These are phyloP conservation scores for Thalpophila matura DNA, from an alignment of 2,888 invertebrate genomes.

Conservation along the genomic window DNA sequence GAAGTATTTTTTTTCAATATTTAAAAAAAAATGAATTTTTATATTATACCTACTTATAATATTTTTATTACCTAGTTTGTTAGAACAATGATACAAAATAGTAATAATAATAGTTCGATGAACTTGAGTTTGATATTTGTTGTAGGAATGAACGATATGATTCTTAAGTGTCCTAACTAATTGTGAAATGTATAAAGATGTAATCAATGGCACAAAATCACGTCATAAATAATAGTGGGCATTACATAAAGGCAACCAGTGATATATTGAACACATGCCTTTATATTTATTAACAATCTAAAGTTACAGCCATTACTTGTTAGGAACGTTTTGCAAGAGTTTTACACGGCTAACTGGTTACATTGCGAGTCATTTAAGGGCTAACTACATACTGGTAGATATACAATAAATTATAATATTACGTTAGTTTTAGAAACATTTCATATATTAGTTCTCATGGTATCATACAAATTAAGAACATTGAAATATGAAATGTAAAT, in stretches of 20 bases:
- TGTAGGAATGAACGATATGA: not conserved
- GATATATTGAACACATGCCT: not conserved
- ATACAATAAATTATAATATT: not conserved
- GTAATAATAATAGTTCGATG: too few relatives aligned
- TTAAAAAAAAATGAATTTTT: too few relatives aligned
- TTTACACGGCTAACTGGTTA: slow-evolving; percentile 26
- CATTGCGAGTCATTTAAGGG: slow-evolving; percentile 6
- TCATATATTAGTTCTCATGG: not conserved
- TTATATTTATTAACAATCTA: not conserved
- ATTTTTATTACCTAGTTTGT: too few relatives aligned
- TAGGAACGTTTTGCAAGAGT: slow-evolving; percentile 26
- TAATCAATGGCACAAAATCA: not conserved
- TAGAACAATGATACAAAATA: too few relatives aligned
- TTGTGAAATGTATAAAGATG: not conserved
- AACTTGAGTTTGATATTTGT: not conserved
- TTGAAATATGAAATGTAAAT: too few relatives aligned
- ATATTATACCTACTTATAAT: too few relatives aligned
- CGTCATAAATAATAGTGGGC: not conserved
- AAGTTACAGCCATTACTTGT: slow-evolving; percentile 12
- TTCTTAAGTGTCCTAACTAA: not conserved
- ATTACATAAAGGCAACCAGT: not conserved
- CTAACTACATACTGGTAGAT: slow-evolving; percentile 12
- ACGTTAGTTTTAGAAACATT: not conserved
- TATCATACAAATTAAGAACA: not conserved
- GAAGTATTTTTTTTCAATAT: too few relatives aligned